These are phyloP conservation scores for Anastrepha obliqua DNA, from an alignment of 1,140 invertebrate species.

Conservation along the genomic window DNA sequence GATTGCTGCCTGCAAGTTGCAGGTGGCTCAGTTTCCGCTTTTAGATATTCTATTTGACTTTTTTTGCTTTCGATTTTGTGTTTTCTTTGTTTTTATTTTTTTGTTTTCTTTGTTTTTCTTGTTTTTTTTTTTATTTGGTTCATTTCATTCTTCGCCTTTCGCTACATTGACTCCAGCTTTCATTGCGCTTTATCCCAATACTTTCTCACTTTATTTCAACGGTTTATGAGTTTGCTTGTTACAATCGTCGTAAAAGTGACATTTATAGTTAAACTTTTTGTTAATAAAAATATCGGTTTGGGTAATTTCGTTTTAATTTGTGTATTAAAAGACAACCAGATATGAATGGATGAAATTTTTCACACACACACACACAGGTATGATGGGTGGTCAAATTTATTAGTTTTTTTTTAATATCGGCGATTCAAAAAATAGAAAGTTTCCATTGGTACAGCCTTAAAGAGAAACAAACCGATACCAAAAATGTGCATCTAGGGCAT, in stretches of 20 bases:
- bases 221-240: slow-evolving; percentile 46
- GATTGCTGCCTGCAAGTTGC: not conserved
- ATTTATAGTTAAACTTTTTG: slow-evolving; percentile 30
- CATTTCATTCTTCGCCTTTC: not conserved
- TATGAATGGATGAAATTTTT: not conserved
- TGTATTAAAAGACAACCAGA: not conserved
- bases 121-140: no score
- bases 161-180: not conserved
- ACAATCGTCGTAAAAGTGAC: slow-evolving; percentile 23
- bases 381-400: slow-evolving; percentile 22
- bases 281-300: not conserved
- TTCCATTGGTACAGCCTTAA: no score
- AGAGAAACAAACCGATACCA: no score
- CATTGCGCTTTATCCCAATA: not conserved
- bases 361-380: not conserved
- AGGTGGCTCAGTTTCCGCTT: slow-evolving; percentile 40
- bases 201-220: slow-evolving; percentile 18
- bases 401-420: not conserved
- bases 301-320: slow-evolving; percentile 6
- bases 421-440: no score
- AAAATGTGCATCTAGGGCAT: no score
- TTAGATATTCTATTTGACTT: not conserved
- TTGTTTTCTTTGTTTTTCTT: not conserved
- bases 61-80: not conserved
- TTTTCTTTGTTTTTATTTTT: no score